Percentiles rank a stretch among this genome's conserved stretches.
These are phyloP conservation scores for Cygnus atratus DNA, from an alignment of 2,113 vertebrate species.

Conservation along the genomic window DNA sequence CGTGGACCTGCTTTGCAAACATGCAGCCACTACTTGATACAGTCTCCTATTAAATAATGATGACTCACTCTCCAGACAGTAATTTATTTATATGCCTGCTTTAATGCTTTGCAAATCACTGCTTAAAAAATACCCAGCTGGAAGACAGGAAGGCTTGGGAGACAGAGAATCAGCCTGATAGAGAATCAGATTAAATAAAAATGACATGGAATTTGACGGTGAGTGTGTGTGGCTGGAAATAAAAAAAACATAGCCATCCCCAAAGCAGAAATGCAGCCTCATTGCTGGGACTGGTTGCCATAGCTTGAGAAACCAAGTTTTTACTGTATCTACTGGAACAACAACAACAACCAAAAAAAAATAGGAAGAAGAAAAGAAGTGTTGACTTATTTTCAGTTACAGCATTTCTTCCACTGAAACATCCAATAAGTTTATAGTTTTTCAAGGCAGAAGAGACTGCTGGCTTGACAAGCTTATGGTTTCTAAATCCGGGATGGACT, in stretches of 20 bases:
- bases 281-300: background rate
- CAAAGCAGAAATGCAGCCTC: slow-evolving; percentile 30
- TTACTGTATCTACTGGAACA: background rate
- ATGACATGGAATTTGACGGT: slow-evolving; percentile 31
- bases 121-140: slow-evolving; percentile 56
- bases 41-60: slow-evolving; percentile 48
- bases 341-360: background rate
- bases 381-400: slow-evolving; percentile 17
- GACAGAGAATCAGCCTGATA: slow-evolving; percentile 44
- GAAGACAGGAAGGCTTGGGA: slow-evolving; percentile 35
- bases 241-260: background rate
- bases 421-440: background rate
- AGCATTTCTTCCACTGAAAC: slow-evolving; percentile 34
- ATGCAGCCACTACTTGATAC: background rate
- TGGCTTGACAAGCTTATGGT: background rate
- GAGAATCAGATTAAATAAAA: slow-evolving; percentile 55
- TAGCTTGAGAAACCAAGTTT: background rate
- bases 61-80: slow-evolving; percentile 59
- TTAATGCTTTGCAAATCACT: slow-evolving; percentile 66
- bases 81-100: slow-evolving; percentile 66
- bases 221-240: background rate
- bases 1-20: background rate
- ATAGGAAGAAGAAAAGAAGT: background rate
- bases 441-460: background rate
- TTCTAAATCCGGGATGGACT: background rate